A percentile compares a stretch with the other conserved stretches of the same genome.
These are phyloP conservation scores for Xanthia togata DNA, from an alignment of 2,888 invertebrate species.

Conservation along the genomic window DNA sequence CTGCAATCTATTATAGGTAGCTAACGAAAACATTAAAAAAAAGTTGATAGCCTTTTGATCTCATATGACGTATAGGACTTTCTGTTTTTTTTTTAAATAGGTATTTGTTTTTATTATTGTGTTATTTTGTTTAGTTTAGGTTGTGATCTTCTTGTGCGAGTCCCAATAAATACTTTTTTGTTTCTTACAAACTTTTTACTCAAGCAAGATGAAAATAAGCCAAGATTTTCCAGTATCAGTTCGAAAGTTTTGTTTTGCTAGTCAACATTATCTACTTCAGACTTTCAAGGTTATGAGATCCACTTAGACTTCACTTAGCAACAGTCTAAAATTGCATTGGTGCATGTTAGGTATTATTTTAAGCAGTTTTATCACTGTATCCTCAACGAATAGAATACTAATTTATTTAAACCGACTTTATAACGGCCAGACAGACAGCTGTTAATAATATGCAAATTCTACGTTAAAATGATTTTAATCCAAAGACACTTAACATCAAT, in stretches of 20 bases:
- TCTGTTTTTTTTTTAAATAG: too few relatives aligned
- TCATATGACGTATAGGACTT: too few relatives aligned
- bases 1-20: background rate
- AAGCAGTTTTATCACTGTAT: constrained; percentile 11
- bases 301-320: constrained; percentile 4
- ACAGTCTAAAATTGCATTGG: constrained; percentile 13
- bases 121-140: background rate
- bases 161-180: background rate
- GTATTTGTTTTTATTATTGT: background rate
- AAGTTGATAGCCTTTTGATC: too few relatives aligned
- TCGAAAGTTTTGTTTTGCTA: background rate
- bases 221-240: background rate
- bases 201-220: background rate
- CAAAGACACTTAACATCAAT: background rate
- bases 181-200: background rate
- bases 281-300: constrained; percentile 7
- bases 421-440: background rate
- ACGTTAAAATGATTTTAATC: background rate
- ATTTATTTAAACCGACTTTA: background rate
- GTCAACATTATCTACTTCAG: background rate
- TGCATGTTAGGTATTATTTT: constrained; percentile 12
- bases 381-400: constrained; percentile 24
- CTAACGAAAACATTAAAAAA: background rate
- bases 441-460: background rate
- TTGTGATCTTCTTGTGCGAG: background rate